These are phyloP conservation scores for Rhamnusium bicolor DNA, from an alignment of 2,888 invertebrate genomes.

Conservation along the genomic window DNA sequence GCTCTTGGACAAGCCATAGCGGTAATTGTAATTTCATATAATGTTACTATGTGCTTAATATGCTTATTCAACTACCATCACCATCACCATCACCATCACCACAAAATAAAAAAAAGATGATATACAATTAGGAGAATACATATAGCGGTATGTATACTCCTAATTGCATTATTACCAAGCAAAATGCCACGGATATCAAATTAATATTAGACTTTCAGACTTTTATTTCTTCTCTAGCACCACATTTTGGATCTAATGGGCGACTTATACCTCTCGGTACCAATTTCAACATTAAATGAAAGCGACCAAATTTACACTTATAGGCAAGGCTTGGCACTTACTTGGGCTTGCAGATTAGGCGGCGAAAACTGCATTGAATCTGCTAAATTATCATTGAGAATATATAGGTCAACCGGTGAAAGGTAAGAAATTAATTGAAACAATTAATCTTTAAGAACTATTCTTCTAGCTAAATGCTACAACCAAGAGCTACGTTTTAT, in stretches of 20 bases:
- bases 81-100: no score
- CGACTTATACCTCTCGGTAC: constrained; percentile 27
- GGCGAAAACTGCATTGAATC: constrained; percentile 74
- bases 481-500: no score
- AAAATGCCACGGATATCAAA: no score
- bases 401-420: constrained; percentile 37
- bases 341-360: constrained; percentile 78
- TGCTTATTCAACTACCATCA: no score
- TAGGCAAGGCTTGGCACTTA: constrained; percentile 75
- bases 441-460: no score
- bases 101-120: no score
- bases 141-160: no score
- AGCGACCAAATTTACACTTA: constrained; percentile 73
- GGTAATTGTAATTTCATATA: constrained; percentile 32
- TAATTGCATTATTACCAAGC: no score
- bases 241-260: constrained; percentile 32
- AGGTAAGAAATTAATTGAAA: constrained; percentile 32
- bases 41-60: no score
- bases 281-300: constrained; percentile 27
- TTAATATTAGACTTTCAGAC: no score
- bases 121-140: no score
- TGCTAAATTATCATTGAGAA: constrained; percentile 65
- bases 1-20: constrained; percentile 39
- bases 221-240: constrained; percentile 8
- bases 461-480: no score